Evolutionary conservation across 2,797 vertebrate species (phyloP), one percentile per base, ranked within the genome.

Genomic region (Lacerta agilis): DNA sequence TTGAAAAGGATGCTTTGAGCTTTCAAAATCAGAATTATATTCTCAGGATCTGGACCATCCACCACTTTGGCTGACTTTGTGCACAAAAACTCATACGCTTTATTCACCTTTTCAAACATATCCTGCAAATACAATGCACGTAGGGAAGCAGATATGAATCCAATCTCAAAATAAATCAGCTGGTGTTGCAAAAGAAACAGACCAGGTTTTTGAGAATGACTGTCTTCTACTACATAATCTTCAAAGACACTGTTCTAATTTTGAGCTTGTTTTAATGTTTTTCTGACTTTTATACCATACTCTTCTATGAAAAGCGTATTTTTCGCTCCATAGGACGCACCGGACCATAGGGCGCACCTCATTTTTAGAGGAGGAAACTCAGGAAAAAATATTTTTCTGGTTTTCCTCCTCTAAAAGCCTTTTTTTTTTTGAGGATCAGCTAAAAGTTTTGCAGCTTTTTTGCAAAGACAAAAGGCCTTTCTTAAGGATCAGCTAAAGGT

Each of bases 1-100:
- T 99, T 99, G 95, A 99, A 99, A 87, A 99, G 98, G 88, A 99
- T 99, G 96, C 98, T 99, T 93, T 99, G 99, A 76, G 98, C 96
- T 97, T 99, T 99, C 88, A 99, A 97, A 95, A 99, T 99, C 93
- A 99, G 97, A 95, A 99, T 99, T 80, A 99, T 99, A 95, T 99
- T 99, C 94, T 99, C 99, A 71, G 99, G 99, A 95, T 99, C 99
- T 2, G 99, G 99, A 0, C 99, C 99, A 84, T 99, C 98, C 17
- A 98, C 80, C 83, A 99, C 96, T 91, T 98, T 98, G 3, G 97
- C 96, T 85, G 98, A 98, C 92, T 98, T 99, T 58, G 98, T 99
- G 95, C 99, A 99, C 18, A 99, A 97, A 95, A 99, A 99, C 95
- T 99, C 99, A n/a, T 99, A 99, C 0, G 98, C 98, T 95, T 99